These are phyloP conservation scores for Oryzias dopingdopingensis DNA, from an alignment of 2,797 vertebrate genomes.

Conservation along the genomic window DNA sequence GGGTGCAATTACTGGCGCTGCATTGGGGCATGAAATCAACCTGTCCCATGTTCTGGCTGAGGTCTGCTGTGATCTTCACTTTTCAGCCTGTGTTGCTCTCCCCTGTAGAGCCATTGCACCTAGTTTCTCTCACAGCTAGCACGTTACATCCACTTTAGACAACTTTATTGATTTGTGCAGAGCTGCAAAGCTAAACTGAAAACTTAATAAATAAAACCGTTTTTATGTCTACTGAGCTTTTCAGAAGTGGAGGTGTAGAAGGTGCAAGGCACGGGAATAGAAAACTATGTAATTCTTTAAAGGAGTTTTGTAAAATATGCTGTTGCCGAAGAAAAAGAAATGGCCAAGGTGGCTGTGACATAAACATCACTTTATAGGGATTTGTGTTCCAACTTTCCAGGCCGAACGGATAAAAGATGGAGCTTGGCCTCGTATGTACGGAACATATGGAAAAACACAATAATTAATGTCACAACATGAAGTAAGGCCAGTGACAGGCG, in stretches of 20 bases:
- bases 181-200: constrained; percentile 74
- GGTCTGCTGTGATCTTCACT: constrained; percentile 75
- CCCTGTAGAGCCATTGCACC: constrained; percentile 48
- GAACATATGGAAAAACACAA: constrained; percentile 75
- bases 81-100: constrained; percentile 45
- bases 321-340: constrained; percentile 62
- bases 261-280: constrained; percentile 62
- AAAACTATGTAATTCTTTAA: constrained; percentile 62
- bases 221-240: constrained; percentile 71
- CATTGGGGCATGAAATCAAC: constrained; percentile 96
- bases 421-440: constrained; percentile 67
- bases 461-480: constrained; percentile 78
- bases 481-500: constrained; percentile 60
- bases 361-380: constrained; percentile 66
- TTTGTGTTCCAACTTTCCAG: constrained; percentile 68
- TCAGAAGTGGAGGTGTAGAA: constrained; percentile 70
- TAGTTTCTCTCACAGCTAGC: constrained; percentile 49
- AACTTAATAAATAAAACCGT: constrained; percentile 63
- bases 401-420: constrained; percentile 64
- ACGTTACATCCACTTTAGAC: constrained; percentile 62
- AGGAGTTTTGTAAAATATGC: constrained; percentile 65
- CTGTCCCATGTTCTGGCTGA: constrained; percentile 89
- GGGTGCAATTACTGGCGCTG: constrained; percentile 94
- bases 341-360: constrained; percentile 55
- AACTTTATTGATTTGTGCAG: constrained; percentile 73